A percentile compares a stretch with the other conserved stretches of the same genome.
These are phyloP conservation scores for Drosophila tropicalis DNA, from an alignment of 1,140 invertebrate species.

Conservation along the genomic window DNA sequence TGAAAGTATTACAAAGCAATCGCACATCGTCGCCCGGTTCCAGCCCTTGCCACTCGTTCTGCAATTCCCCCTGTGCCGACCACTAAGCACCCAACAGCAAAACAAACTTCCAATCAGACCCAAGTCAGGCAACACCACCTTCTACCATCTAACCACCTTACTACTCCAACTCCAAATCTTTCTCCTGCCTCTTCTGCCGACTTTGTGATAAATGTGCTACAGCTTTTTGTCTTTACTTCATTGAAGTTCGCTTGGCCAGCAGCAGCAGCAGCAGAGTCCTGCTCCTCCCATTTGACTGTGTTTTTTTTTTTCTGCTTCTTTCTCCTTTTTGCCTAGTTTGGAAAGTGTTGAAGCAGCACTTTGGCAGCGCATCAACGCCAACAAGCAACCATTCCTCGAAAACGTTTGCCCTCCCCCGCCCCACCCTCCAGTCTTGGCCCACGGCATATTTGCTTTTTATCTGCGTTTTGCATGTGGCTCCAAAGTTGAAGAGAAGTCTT, in stretches of 20 bases:
- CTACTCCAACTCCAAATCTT: slow-evolving; percentile 7
- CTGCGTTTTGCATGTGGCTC: slow-evolving; percentile 71
- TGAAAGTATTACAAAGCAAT: slow-evolving; percentile 19
- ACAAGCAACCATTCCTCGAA: slow-evolving; percentile 12
- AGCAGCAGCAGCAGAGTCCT: slow-evolving; percentile 11
- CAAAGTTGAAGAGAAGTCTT: slow-evolving; percentile 31
- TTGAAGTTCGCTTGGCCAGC: slow-evolving; percentile 62
- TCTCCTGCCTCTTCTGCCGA: slow-evolving; percentile 48
- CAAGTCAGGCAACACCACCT: slow-evolving; percentile 46
- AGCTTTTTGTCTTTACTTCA: slow-evolving; percentile 81
- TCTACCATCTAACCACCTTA: slow-evolving; percentile 35
- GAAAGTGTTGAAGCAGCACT: slow-evolving; percentile 80
- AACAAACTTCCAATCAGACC: slow-evolving; percentile 79
- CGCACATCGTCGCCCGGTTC: slow-evolving; percentile 24
- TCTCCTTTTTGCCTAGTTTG: slow-evolving; percentile 17
- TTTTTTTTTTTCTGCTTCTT: not conserved
- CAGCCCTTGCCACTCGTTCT: slow-evolving; percentile 21
- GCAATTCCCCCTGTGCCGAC: slow-evolving; percentile 39
- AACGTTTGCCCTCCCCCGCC: not conserved
- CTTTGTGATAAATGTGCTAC: slow-evolving; percentile 81
- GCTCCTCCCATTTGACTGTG: not conserved
- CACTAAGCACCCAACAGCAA: slow-evolving; percentile 77
- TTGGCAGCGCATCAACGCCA: slow-evolving; percentile 76
- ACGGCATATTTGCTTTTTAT: slow-evolving; percentile 76
- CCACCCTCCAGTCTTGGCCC: slow-evolving; percentile 29